Evolutionary conservation across 2,888 invertebrate species (phyloP), one percentile per base, ranked within the genome.

Genomic region (Petrophora chlorosata): DNA sequence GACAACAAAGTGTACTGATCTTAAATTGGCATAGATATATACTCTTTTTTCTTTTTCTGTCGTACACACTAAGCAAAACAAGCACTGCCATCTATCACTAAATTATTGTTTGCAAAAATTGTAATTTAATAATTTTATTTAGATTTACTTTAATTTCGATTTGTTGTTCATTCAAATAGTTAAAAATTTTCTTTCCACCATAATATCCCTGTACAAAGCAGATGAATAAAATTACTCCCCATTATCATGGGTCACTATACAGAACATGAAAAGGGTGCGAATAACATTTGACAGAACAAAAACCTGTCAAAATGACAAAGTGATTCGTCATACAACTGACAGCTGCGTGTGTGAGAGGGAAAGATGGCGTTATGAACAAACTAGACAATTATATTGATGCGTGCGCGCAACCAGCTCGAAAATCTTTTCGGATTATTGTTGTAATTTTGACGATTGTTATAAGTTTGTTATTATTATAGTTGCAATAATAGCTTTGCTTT

Each of bases 281-380:
- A 88, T 85, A 72, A 80, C 77, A 76, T 71, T 71, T 74, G 79
- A 71, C 70, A 61, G 68, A 57, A 76, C 85, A 81, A 76, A 83
- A 79, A 79, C 70, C 78, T 84, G 87, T 84, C 88, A 85, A 77
- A 82, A 79, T 85, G 85, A 89, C 86, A 86, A 81, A 86, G 80
- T 86, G 83, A 89, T 89, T 86, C 88, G 88, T 88, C 88, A 86
- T 79, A 83, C 73, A 59, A 59, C 61, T 80, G 88, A 87, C 88
- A 86, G 88, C 83, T 88, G 88, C 81, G 70, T 53, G 75, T 53
- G 63, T 53, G 76, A 76, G 59, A 32, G 69, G 52, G 58, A 60
- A 69, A 66, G 53, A 46, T 43, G 38, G 32, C 34, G 38, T 40
- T 50, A 53, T 43, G 63, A 70, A 78, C 41, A 12, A 71, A 73